Percentiles rank a stretch among this genome's conserved stretches.
phyloP scores from a whole-genome alignment of 2,113 vertebrate species.

The Gallinago media region DNA sequence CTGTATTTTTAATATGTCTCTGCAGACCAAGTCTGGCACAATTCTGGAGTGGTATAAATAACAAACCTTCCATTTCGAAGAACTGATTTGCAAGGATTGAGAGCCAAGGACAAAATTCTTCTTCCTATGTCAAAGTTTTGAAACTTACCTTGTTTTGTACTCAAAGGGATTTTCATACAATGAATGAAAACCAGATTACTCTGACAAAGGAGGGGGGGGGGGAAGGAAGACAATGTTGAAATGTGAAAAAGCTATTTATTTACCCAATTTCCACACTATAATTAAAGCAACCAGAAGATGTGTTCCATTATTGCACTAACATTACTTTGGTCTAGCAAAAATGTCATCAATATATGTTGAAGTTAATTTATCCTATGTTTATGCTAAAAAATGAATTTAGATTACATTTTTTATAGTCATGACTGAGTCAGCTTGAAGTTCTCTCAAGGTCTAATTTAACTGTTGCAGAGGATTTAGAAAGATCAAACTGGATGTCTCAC shows the following conservation, averaged over 20 bases:
- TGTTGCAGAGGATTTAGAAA: not conserved
- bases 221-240: not conserved
- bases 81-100: not conserved
- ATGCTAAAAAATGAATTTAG: not conserved
- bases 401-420: not conserved
- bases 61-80: not conserved
- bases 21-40: constrained; percentile 32
- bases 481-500: constrained; percentile 11
- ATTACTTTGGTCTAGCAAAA: not conserved
- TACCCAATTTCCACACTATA: not conserved
- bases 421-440: not conserved
- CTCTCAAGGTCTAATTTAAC: not conserved
- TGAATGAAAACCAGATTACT: not conserved
- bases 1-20: not conserved
- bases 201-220: not conserved
- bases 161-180: not conserved
- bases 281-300: not conserved
- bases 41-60: constrained; percentile 13
- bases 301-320: not conserved
- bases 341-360: not conserved
- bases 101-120: not conserved
- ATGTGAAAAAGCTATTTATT: not conserved
- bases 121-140: not conserved
- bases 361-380: not conserved
- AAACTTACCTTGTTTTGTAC: not conserved